These are phyloP conservation scores for Orchestes rusci DNA, from an alignment of 2,888 invertebrate species.

Conservation along the genomic window DNA sequence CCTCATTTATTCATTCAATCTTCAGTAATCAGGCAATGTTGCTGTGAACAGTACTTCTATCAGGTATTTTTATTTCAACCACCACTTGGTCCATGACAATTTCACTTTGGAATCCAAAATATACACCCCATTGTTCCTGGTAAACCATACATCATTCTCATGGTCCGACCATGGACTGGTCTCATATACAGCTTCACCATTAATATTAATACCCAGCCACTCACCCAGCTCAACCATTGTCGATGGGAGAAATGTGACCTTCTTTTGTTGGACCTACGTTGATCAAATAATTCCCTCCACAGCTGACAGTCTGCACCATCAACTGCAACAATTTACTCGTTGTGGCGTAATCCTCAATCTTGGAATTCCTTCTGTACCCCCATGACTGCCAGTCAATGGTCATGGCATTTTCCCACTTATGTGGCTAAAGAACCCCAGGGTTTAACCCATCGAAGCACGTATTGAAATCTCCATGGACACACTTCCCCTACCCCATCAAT, in stretches of 20 bases:
- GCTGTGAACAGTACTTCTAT: conserved; percentile 10
- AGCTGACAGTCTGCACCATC: conserved; percentile 72
- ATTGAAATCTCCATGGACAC: conserved; percentile 82
- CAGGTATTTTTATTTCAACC: conserved; percentile 11
- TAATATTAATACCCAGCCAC: conserved; percentile 70
- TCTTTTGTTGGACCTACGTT: conserved; percentile 88
- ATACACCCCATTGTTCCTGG: conserved; percentile 22
- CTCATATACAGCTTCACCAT: conserved; percentile 81
- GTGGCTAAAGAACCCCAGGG: conserved; percentile 58
- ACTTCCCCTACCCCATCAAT: conserved; percentile 47
- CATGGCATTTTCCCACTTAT: conserved; percentile 96
- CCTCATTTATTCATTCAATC: no score
- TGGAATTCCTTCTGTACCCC: conserved; percentile 74
- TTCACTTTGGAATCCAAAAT: conserved; percentile 4
- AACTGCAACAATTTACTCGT: conserved; percentile 60
- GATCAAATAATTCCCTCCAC: conserved; percentile 75
- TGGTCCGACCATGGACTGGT: conserved; percentile 64
- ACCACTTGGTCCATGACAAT: conserved; percentile 6
- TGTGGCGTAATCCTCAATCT: conserved; percentile 59
- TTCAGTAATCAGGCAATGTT: conserved; percentile 14
- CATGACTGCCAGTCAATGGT: conserved; percentile 81
- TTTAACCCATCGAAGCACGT: conserved; percentile 79
- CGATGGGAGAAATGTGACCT: conserved; percentile 78
- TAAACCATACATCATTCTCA: conserved; percentile 63
- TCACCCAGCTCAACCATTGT: conserved; percentile 70